Conservation (phyloP, 2,888 invertebrate genomes). For the Melikaiella ostensackeni region DNA sequence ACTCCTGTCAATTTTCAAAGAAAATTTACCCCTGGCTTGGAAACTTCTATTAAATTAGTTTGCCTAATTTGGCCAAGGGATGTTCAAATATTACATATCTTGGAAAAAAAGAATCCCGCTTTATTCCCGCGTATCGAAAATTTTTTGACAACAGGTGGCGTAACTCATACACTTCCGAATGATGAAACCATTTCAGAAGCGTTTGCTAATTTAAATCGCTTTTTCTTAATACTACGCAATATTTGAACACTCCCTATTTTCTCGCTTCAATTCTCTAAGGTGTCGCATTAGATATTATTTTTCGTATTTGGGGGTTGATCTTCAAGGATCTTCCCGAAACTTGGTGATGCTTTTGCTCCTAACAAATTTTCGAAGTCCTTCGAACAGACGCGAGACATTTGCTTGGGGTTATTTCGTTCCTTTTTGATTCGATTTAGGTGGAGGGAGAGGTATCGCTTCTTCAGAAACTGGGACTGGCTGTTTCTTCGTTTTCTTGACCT, state of each 20-base stretch:
- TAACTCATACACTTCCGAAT: too few relatives aligned
- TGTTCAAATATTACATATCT: background rate
- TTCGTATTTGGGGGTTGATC: background rate
- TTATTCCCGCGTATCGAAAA: too few relatives aligned
- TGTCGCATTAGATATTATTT: background rate
- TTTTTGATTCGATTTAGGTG: slow-evolving; percentile 59
- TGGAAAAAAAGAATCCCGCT: too few relatives aligned
- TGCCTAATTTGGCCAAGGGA: slow-evolving; percentile 2
- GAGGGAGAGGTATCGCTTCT: slow-evolving; percentile 72
- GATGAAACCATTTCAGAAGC: too few relatives aligned
- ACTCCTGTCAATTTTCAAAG: background rate
- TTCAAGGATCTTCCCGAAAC: background rate
- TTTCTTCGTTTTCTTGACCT: slow-evolving; percentile 67
- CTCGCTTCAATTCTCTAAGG: slow-evolving; percentile 23
- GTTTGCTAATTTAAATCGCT: background rate
- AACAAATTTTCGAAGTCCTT: slow-evolving; percentile 15
- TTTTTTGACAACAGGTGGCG: too few relatives aligned
- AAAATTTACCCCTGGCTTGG: background rate
- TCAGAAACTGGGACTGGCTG: slow-evolving; percentile 66
- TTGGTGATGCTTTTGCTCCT: slow-evolving; percentile 2
- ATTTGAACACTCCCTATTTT: background rate
- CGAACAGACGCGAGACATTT: slow-evolving; percentile 15
- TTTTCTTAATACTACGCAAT: background rate
- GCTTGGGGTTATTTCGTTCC: slow-evolving; percentile 45
- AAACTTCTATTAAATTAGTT: slow-evolving; percentile 12